phyloP scores from a whole-genome alignment of 2,888 invertebrate species.

The Sicus ferrugineus region DNA sequence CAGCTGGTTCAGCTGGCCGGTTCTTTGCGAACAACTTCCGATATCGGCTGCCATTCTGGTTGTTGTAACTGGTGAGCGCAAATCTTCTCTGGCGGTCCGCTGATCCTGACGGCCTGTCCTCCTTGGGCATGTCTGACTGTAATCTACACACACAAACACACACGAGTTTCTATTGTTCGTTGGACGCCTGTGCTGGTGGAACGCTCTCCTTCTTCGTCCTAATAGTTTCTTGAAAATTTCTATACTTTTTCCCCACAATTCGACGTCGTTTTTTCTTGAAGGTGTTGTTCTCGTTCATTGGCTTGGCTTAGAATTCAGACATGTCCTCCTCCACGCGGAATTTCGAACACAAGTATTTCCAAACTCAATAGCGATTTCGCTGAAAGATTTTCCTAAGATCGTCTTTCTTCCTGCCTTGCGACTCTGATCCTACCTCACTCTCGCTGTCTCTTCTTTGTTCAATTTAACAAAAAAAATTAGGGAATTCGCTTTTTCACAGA shows the following conservation, averaged over 20 bases:
- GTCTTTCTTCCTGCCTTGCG: conserved; percentile 7
- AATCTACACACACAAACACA: conserved; percentile 17
- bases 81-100: conserved; percentile 40
- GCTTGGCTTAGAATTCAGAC: conserved; percentile 38
- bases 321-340: conserved; percentile 26
- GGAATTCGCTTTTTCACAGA: conserved; percentile 38
- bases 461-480: conserved; percentile 38
- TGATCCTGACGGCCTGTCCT: conserved; percentile 36
- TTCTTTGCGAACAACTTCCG: conserved; percentile 38
- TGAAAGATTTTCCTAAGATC: background rate
- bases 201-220: conserved; percentile 13
- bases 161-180: conserved; percentile 13
- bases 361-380: conserved; percentile 1
- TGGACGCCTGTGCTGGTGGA: conserved; percentile 29
- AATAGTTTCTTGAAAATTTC: conserved; percentile 32
- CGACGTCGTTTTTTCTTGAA: conserved; percentile 44
- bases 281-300: conserved; percentile 42
- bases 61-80: conserved; percentile 35
- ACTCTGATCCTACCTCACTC: conserved; percentile 16
- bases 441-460: conserved; percentile 38
- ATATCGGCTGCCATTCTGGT: conserved; percentile 37
- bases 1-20: background rate
- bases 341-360: conserved; percentile 3
- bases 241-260: conserved; percentile 38
- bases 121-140: conserved; percentile 41